Evolutionary conservation across 2,888 invertebrate genomes (phyloP).

Genomic region (Caenorhabditis sp.): DNA sequence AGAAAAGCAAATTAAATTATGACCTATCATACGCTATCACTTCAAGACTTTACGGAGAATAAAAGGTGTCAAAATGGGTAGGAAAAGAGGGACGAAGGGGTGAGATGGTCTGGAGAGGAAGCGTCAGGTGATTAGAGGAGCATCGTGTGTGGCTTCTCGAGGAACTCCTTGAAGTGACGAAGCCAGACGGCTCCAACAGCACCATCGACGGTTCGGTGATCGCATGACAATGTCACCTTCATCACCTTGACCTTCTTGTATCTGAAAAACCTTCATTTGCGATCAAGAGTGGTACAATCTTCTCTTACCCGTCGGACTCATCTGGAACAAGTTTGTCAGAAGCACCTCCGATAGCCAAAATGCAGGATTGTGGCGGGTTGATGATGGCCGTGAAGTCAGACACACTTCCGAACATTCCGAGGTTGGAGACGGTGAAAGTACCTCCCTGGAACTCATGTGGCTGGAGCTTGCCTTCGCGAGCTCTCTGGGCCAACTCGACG

Average conservation of each 20-base stretch:
- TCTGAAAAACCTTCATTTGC: conserved; percentile 53
- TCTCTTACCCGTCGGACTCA: conserved; percentile 69
- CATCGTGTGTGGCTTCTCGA: conserved; percentile 95
- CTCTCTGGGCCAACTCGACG: conserved; percentile 69
- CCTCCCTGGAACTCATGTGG: conserved; percentile 84
- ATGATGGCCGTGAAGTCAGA: conserved; percentile 85
- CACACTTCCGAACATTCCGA: conserved; percentile 84
- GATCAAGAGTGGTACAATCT: neutral
- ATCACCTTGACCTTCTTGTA: conserved; percentile 84
- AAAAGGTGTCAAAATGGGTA: conserved; percentile 6
- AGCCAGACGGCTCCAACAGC: conserved; percentile 98
- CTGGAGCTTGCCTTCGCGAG: conserved; percentile 83
- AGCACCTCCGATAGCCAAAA: conserved; percentile 83
- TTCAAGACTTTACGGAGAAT: conserved; percentile 26
- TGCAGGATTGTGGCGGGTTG: conserved; percentile 85
- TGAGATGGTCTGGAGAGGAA: conserved; percentile 10
- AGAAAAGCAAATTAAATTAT: conserved; percentile 40
- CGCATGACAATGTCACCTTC: conserved; percentile 93
- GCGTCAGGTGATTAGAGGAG: conserved; percentile 84
- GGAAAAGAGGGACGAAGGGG: conserved; percentile 2
- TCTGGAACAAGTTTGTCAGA: conserved; percentile 72
- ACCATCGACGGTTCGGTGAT: conserved; percentile 97
- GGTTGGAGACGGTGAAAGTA: conserved; percentile 83
- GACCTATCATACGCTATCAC: conserved; percentile 50
- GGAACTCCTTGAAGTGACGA: conserved; percentile 88